Evolutionary conservation across 2,797 vertebrate genomes (phyloP), one percentile per base, ranked within the genome.

Genomic region (Oreochromis mossambicus): DNA sequence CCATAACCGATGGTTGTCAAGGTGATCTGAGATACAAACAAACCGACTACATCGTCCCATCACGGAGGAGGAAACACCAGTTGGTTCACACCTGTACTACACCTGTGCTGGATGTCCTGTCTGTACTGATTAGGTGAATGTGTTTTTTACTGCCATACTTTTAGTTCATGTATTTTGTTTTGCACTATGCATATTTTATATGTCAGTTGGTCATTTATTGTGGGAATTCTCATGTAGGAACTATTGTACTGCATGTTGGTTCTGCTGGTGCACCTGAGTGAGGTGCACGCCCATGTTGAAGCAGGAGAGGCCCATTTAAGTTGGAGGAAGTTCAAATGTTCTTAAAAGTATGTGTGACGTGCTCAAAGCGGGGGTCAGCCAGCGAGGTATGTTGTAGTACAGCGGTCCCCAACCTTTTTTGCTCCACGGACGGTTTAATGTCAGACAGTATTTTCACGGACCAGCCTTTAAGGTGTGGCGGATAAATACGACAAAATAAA

Each of bases 1-100:
- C 98, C 98, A 0, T 99, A 99, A 76, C 98, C 98, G 0, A 99
- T 99, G 89, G 98, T 99, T 4, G 98, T 99, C 93, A 99, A 93
- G 5, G 98, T 99, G 87, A 99, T 99, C 98, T 99, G 90, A 85
- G 15, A 89, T 34, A 73, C 24, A 78, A 8, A 85, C 51, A 32
- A 61, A 81, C n/a, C 11, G 77, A n/a, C 87, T 51, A 82, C 58
- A 88, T 41, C 1, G 1, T 55, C 17, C 8, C 6, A 9, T 29
- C 10, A 9, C 9, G 4, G 29, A 66, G 11, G 24, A 66, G 19
- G 11, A 51, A n/a, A 55, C 52, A 26, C 10, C 24, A 70, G 19
- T 1, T 70, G 66, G 15, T 70, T 4, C 63, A 70, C 66, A 46
- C 66, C 41, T 70, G 38, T 46, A 17, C 24, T 15, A 29, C 14